Evolutionary conservation across 2,113 vertebrate genomes (phyloP).

Genomic region (Megaleporinus macrocephalus): DNA sequence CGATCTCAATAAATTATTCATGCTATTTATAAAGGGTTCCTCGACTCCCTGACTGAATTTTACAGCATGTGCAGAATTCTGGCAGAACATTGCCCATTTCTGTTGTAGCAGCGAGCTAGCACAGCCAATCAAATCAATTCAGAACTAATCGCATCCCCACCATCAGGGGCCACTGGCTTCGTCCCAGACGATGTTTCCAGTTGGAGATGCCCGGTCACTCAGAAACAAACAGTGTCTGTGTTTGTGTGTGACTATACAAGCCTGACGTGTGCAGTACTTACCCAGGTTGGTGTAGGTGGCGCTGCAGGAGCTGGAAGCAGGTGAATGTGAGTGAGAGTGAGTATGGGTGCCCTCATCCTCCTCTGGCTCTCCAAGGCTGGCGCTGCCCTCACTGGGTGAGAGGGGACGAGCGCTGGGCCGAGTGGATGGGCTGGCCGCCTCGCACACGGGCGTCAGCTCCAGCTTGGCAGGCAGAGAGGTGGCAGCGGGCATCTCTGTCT

Average conservation of each 20-base stretch:
- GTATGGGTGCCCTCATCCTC: conserved; percentile 70
- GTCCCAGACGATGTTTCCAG: not conserved
- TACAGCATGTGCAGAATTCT: no score
- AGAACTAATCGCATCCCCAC: not conserved
- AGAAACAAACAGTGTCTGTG: not conserved
- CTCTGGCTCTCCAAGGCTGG: conserved; percentile 72
- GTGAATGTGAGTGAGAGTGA: conserved; percentile 74
- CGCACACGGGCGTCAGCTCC: conserved; percentile 55
- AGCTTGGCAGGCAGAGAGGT: conserved; percentile 66
- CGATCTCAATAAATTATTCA: no score
- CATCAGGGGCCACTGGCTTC: not conserved
- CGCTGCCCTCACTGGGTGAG: conserved; percentile 64
- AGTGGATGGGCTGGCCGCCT: conserved; percentile 63
- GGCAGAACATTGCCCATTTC: not conserved
- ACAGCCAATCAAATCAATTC: conserved; percentile 18
- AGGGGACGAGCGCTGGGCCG: conserved; percentile 45
- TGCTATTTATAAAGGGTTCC: not conserved
- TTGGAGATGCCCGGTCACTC: not conserved
- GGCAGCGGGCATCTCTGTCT: conserved; percentile 66
- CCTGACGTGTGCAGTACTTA: conserved; percentile 64
- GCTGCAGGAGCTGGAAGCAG: conserved; percentile 83
- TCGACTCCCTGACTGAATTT: not conserved
- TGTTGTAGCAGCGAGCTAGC: not conserved
- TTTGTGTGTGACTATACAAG: not conserved
- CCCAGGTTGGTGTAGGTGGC: conserved; percentile 96